phyloP scores from a whole-genome alignment of 2,888 invertebrate genomes.

The Lepidonotus clava region DNA sequence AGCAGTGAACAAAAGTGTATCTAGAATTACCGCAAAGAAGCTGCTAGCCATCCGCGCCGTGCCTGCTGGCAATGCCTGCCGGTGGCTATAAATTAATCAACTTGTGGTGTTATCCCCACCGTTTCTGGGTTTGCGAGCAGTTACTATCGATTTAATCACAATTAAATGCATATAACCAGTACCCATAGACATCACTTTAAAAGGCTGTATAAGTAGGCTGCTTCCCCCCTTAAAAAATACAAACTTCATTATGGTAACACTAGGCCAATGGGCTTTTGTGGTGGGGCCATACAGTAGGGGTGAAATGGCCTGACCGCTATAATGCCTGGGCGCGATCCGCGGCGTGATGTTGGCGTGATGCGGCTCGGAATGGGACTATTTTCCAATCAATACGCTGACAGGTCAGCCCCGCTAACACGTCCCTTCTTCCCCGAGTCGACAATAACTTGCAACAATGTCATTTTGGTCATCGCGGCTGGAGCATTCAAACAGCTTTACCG shows the following conservation, averaged over 20 bases:
- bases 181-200: too few relatives aligned
- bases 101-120: not conserved
- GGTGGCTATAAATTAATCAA: constrained; percentile 2
- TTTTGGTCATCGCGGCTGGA: constrained; percentile 43
- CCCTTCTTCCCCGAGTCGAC: constrained; percentile 20
- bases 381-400: constrained; percentile 38
- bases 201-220: too few relatives aligned
- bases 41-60: not conserved
- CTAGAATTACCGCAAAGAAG: constrained; percentile 17
- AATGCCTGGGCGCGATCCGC: too few relatives aligned
- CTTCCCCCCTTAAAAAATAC: too few relatives aligned
- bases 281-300: too few relatives aligned
- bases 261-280: too few relatives aligned
- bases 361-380: not conserved
- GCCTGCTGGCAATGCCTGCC: not conserved
- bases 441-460: constrained; percentile 52
- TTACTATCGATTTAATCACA: too few relatives aligned
- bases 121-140: not conserved
- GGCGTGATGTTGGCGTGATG: not conserved
- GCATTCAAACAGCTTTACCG: constrained; percentile 52
- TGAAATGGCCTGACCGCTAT: too few relatives aligned
- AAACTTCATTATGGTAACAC: too few relatives aligned
- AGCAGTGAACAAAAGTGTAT: constrained; percentile 26
- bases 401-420: constrained; percentile 22
- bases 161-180: too few relatives aligned